These are phyloP conservation scores for Mugil cephalus DNA, from an alignment of 2,113 vertebrate species.

Conservation along the genomic window DNA sequence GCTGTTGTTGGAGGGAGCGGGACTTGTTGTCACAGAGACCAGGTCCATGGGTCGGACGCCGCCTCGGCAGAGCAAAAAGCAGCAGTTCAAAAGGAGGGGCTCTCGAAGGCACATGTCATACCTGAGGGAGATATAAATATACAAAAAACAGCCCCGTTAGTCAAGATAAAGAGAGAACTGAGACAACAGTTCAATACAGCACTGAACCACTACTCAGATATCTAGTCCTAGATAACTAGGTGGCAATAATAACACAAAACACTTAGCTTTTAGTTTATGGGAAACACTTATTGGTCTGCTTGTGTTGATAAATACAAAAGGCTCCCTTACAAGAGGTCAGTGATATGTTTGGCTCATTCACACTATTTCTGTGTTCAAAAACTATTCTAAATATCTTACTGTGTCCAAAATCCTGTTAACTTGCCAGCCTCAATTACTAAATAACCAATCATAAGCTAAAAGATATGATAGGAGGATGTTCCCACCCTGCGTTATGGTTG, in stretches of 20 bases:
- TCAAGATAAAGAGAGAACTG: slow-evolving; percentile 4
- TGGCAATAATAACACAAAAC: not conserved
- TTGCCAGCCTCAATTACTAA: too few relatives aligned
- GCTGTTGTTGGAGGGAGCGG: slow-evolving; percentile 76
- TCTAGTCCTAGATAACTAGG: too few relatives aligned
- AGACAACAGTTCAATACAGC: slow-evolving; percentile 11
- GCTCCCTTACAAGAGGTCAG: not conserved
- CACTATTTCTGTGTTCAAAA: not conserved
- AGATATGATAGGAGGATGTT: not conserved
- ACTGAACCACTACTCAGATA: not conserved
- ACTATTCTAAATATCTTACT: too few relatives aligned
- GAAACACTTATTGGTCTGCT: too few relatives aligned
- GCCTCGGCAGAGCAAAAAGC: slow-evolving; percentile 91
- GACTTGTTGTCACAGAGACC: slow-evolving; percentile 90
- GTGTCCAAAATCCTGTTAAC: too few relatives aligned
- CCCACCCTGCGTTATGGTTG: slow-evolving; percentile 90
- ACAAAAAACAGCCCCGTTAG: not conserved
- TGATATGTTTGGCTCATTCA: not conserved
- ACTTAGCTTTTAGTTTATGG: not conserved
- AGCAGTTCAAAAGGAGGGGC: slow-evolving; percentile 91
- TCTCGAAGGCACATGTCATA: slow-evolving; percentile 91
- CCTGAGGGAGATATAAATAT: slow-evolving; percentile 67
- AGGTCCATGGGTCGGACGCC: slow-evolving; percentile 88
- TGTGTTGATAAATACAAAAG: not conserved
- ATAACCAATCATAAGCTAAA: too few relatives aligned